Percentiles rank a stretch among this genome's conserved stretches.
Conservation (phyloP, 1,140 invertebrate genomes). For the Nasonia longicornis region DNA sequence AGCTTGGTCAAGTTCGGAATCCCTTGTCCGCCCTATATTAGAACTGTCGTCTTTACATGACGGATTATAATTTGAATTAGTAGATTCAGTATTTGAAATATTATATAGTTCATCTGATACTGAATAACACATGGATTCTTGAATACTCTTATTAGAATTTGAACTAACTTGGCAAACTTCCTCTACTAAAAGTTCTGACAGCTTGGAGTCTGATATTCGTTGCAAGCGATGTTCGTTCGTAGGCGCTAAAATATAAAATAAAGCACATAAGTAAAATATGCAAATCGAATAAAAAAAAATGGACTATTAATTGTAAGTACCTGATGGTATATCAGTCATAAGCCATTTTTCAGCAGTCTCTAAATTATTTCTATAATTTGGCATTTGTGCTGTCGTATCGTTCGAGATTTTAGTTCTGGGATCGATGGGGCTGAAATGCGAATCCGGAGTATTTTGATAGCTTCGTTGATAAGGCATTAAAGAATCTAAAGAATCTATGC, state of each 20-base stretch:
- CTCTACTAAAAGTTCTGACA: conserved; percentile 2
- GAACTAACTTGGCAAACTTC: conserved; percentile 20
- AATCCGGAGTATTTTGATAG: conserved; percentile 60
- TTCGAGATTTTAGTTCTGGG: neutral
- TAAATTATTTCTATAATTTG: conserved; percentile 18
- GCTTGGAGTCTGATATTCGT: conserved; percentile 2
- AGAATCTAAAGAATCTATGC: conserved; percentile 55
- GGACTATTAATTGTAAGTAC: neutral
- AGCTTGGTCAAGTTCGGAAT: neutral
- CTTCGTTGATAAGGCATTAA: conserved; percentile 66
- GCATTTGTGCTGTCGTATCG: neutral
- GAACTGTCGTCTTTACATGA: neutral
- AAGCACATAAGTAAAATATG: neutral
- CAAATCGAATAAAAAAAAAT: neutral
- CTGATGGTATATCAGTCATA: conserved; percentile 25
- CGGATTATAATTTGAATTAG: conserved; percentile 1
- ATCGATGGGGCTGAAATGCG: conserved; percentile 46
- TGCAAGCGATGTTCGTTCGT: neutral
- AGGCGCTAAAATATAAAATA: neutral
- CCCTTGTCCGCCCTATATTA: neutral
- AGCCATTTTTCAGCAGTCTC: conserved; percentile 32
- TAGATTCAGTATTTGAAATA: neutral
- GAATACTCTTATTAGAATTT: conserved; percentile 12
- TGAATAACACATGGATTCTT: conserved; percentile 37
- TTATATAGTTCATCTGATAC: neutral